These are phyloP conservation scores for Salvator merianae DNA, from an alignment of 2,113 vertebrate genomes.

Conservation along the genomic window DNA sequence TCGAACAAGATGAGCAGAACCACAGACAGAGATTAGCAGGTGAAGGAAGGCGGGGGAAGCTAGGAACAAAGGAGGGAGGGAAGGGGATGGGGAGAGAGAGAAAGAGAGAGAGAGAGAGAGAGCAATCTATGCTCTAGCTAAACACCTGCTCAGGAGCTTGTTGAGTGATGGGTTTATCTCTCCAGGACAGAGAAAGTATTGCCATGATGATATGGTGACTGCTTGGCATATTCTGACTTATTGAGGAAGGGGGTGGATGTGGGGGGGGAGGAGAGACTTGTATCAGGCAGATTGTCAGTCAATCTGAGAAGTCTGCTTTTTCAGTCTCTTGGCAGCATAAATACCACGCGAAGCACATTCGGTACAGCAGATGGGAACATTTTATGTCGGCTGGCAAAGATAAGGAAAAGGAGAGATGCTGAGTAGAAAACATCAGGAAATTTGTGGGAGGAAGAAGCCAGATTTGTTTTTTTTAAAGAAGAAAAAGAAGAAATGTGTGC, in stretches of 20 bases:
- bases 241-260: neutral
- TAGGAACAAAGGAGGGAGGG: neutral
- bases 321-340: neutral
- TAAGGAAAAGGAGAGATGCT: neutral
- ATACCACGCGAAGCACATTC: neutral
- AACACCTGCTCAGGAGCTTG: slow-evolving; percentile 1
- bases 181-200: slow-evolving; percentile 18
- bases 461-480: too few species aligned
- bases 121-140: neutral
- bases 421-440: neutral
- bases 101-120: too few species aligned
- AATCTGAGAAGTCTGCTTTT: slow-evolving; percentile 31
- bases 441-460: neutral
- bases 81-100: neutral
- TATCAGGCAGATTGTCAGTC: slow-evolving; percentile 39
- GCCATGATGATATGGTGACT: slow-evolving; percentile 27
- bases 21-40: neutral
- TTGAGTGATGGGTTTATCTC: slow-evolving; percentile 51
- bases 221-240: neutral
- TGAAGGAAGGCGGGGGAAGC: neutral
- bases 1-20: neutral
- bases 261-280: slow-evolving; percentile 7
- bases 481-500: too few species aligned
- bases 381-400: slow-evolving; percentile 8
- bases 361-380: slow-evolving; percentile 4